phyloP scores from a whole-genome alignment of 2,797 vertebrate genomes.

The Sebastes itinus region DNA sequence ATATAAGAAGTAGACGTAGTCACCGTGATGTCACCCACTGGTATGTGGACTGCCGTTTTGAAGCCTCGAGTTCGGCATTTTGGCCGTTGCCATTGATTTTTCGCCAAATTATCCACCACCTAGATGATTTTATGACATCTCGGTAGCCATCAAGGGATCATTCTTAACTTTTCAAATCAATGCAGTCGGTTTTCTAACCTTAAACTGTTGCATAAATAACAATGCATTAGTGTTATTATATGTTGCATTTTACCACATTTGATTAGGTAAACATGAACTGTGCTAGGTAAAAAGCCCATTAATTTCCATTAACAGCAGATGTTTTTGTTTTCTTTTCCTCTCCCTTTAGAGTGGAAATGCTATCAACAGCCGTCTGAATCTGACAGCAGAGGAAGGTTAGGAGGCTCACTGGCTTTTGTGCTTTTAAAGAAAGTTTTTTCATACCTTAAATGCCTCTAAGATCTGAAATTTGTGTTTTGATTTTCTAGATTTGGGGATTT shows the following conservation, averaged over 20 bases:
- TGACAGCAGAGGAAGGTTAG: constrained; percentile 74
- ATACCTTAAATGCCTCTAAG: not conserved
- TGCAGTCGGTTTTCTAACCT: not conserved
- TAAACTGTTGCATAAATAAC: not conserved
- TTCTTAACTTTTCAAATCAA: not conserved
- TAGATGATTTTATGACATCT: too few species aligned
- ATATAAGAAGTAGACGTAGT: too few species aligned
- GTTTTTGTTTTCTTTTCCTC: not conserved
- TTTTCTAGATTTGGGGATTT: not conserved
- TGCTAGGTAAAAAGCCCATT: not conserved
- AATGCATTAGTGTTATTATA: not conserved
- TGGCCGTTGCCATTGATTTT: too few species aligned
- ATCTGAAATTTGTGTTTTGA: not conserved
- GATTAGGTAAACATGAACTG: not conserved
- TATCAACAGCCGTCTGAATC: constrained; percentile 74
- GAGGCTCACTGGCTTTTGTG: not conserved
- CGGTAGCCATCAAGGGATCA: too few species aligned
- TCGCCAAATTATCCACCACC: too few species aligned
- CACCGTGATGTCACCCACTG: too few species aligned
- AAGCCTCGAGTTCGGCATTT: too few species aligned
- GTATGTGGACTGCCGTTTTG: too few species aligned
- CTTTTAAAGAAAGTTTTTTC: not conserved
- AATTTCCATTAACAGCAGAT: not conserved
- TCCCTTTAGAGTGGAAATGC: constrained; percentile 28
- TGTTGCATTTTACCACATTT: not conserved